These are phyloP conservation scores for Vireo griseus DNA, from an alignment of 2,797 vertebrate species.

Conservation along the genomic window DNA sequence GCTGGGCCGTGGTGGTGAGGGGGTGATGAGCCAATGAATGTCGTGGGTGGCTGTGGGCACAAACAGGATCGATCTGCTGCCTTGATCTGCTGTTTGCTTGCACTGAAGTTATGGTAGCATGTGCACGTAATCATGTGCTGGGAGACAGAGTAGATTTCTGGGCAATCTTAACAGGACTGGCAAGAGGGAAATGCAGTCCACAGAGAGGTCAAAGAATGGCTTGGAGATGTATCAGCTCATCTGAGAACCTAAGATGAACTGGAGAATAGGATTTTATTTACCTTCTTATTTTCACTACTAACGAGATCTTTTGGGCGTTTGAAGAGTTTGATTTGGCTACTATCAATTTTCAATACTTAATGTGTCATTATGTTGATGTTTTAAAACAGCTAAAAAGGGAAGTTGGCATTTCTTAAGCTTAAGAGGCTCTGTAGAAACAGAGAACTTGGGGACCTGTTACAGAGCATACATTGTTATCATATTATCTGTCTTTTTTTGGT, in stretches of 20 bases:
- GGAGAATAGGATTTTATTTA: not conserved
- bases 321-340: not conserved
- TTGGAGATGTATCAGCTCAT: not conserved
- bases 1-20: not conserved
- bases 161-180: not conserved
- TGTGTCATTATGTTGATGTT: not conserved
- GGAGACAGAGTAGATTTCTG: not conserved
- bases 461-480: not conserved
- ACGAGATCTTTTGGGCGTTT: not conserved
- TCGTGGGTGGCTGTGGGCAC: not conserved
- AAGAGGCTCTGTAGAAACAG: not conserved
- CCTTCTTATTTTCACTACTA: not conserved
- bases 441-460: not conserved
- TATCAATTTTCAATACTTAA: not conserved
- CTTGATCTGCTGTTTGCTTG: not conserved
- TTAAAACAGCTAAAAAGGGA: not conserved
- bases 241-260: not conserved
- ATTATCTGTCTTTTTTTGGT: not conserved
- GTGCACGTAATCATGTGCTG: not conserved
- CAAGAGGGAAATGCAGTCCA: not conserved
- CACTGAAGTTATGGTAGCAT: not conserved
- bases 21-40: not conserved
- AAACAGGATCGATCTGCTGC: not conserved
- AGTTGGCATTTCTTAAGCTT: not conserved
- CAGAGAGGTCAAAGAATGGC: not conserved